These are phyloP conservation scores for Ruditapes philippinarum DNA, from an alignment of 1,140 invertebrate genomes.

Conservation along the genomic window DNA sequence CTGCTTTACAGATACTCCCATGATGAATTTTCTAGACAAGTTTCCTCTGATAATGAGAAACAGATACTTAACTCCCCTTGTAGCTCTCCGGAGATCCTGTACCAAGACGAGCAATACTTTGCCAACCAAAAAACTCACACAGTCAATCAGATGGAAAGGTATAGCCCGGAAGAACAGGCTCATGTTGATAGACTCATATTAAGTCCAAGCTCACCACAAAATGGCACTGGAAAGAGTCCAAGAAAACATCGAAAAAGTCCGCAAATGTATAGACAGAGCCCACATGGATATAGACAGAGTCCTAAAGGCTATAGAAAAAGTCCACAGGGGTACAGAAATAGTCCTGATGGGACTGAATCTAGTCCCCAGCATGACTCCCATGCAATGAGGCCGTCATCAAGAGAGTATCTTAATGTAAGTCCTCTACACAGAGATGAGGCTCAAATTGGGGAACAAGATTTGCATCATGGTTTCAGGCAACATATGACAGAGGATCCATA, in stretches of 20 bases:
- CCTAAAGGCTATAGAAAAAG: conserved; percentile 34
- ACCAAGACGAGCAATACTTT: conserved; percentile 53
- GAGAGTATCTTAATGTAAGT: conserved; percentile 52
- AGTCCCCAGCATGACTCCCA: conserved; percentile 20
- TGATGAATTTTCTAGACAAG: conserved; percentile 60
- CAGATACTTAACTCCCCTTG: conserved; percentile 56
- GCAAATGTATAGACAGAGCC: conserved; percentile 40
- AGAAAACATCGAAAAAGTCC: conserved; percentile 19
- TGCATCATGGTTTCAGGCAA: conserved; percentile 9
- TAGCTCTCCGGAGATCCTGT: conserved; percentile 30
- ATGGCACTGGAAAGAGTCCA: neutral
- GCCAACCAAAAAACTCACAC: conserved; percentile 31
- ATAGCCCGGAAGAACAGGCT: neutral
- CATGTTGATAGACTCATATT: conserved; percentile 42
- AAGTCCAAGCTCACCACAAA: conserved; percentile 32
- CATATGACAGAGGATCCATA: conserved; percentile 14
- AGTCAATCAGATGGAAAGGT: neutral
- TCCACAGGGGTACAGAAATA: conserved; percentile 15
- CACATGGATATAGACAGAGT: conserved; percentile 14
- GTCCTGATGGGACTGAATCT: neutral
- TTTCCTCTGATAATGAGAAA: conserved; percentile 39
- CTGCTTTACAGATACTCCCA: conserved; percentile 51
- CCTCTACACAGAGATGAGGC: conserved; percentile 42
- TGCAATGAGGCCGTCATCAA: neutral
- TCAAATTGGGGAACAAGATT: conserved; percentile 15